Percentiles rank a stretch among this genome's conserved stretches.
Conservation (phyloP, 1,140 invertebrate species). For the Sycophila sp. region DNA sequence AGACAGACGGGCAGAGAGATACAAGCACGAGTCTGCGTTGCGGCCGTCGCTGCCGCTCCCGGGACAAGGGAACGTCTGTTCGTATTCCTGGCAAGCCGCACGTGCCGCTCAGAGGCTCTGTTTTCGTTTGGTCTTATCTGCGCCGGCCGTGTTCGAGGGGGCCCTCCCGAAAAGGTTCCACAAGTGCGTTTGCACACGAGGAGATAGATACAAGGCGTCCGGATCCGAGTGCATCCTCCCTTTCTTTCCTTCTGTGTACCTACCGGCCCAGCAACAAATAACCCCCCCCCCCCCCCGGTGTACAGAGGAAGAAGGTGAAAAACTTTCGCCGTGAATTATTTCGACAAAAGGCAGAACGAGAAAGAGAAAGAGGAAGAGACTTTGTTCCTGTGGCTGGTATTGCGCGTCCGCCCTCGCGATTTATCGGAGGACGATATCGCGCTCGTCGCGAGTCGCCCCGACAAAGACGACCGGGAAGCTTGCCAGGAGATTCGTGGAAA, state of each 20-base stretch:
- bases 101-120: background rate
- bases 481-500: background rate
- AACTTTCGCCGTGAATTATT: constrained; percentile 4
- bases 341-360: background rate
- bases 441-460: background rate
- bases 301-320: too few relatives aligned
- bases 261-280: constrained; percentile 1
- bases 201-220: too few relatives aligned
- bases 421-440: background rate
- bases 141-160: too few relatives aligned
- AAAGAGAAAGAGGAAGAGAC: background rate
- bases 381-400: background rate
- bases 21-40: too few relatives aligned
- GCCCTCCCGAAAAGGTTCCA: background rate
- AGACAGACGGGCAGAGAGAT: too few relatives aligned
- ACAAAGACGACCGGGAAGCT: constrained; percentile 4
- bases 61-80: background rate
- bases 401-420: background rate
- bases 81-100: background rate
- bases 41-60: background rate
- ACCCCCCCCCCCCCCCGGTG: too few relatives aligned
- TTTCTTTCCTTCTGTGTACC: too few relatives aligned
- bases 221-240: background rate
- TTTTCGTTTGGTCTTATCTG: constrained; percentile 15
- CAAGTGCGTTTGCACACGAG: constrained; percentile 1